These are phyloP conservation scores for Cisticola juncidis DNA, from an alignment of 2,113 vertebrate genomes.

Conservation along the genomic window DNA sequence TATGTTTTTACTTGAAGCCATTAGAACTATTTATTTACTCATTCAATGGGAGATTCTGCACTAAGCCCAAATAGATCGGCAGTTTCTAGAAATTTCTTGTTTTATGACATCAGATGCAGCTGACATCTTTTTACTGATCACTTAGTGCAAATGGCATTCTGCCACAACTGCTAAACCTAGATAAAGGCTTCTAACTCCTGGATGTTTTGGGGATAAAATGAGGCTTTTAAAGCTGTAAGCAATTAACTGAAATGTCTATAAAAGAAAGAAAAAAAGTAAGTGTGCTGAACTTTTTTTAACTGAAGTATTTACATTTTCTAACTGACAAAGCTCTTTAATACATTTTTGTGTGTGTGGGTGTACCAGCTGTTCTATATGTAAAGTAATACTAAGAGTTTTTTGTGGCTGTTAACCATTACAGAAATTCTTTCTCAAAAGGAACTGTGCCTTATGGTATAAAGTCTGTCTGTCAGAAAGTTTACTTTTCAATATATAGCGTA, in stretches of 20 bases:
- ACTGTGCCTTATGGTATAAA: not conserved
- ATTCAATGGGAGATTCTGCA: not conserved
- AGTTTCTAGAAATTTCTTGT: conserved; percentile 32
- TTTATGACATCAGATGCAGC: conserved; percentile 46
- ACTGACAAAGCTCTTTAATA: conserved; percentile 45
- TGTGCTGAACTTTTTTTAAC: conserved; percentile 41
- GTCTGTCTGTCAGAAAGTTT: not conserved
- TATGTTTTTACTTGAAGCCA: conserved; percentile 1
- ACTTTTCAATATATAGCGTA: not conserved
- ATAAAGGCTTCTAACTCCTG: conserved; percentile 41
- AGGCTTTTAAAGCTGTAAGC: conserved; percentile 53
- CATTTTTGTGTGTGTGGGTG: not conserved
- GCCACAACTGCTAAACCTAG: conserved; percentile 44
- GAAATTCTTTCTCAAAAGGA: not conserved
- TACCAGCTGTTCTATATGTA: conserved; percentile 51
- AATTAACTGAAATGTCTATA: conserved; percentile 72
- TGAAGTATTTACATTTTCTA: conserved; percentile 53
- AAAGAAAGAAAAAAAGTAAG: conserved; percentile 33
- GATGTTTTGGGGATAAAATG: conserved; percentile 31
- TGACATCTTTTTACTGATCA: conserved; percentile 51
- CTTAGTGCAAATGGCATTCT: conserved; percentile 53
- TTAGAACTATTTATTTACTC: conserved; percentile 25
- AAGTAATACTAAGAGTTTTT: not conserved
- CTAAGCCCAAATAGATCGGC: conserved; percentile 3
- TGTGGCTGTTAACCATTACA: not conserved